These are phyloP conservation scores for Brachionus asplanchnoidis DNA, from an alignment of 1,140 invertebrate genomes.

Conservation along the genomic window DNA sequence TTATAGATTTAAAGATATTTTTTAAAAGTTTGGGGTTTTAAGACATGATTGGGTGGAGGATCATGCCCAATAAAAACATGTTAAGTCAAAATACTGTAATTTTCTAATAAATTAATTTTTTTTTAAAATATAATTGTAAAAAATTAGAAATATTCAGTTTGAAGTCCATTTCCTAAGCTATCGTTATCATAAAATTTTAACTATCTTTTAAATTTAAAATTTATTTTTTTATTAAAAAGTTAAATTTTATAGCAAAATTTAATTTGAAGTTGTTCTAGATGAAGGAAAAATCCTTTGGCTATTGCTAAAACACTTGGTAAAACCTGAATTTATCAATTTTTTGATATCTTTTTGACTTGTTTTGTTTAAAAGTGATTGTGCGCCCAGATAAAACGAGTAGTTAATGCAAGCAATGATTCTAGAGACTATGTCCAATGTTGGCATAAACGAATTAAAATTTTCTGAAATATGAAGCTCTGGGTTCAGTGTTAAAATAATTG, in stretches of 20 bases:
- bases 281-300: not conserved
- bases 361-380: not conserved
- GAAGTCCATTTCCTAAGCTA: no score
- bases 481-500: not conserved
- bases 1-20: no score
- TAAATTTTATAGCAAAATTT: not conserved
- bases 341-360: not conserved
- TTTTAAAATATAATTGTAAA: no score
- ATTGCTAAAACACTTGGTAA: not conserved
- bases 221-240: no score
- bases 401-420: not conserved
- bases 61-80: no score
- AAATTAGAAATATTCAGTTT: no score
- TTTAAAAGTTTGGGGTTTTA: no score
- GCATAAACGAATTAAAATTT: not conserved
- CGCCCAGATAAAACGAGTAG: not conserved
- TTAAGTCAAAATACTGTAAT: no score
- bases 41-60: no score
- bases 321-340: not conserved
- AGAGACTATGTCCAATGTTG: not conserved
- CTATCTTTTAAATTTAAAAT: no score
- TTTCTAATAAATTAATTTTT: no score
- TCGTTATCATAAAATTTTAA: no score
- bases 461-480: not conserved
- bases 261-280: not conserved